Base-by-base conservation (phyloP, 2,797 vertebrate species). In the Mycteria americana region DNA sequence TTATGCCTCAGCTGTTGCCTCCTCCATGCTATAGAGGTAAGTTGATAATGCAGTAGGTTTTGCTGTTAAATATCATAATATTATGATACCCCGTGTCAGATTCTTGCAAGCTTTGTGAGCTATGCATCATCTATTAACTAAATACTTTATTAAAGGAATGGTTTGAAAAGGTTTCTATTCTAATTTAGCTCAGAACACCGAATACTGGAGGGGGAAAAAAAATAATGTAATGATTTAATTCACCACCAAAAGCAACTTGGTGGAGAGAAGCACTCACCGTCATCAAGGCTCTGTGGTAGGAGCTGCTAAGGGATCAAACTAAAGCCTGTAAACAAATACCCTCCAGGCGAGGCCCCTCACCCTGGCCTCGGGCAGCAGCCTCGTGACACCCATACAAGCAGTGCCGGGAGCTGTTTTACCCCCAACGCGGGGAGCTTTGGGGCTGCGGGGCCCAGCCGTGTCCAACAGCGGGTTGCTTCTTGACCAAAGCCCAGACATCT, bases 51-150 rank as follows among this genome's bases (percentile, higher is more conserved):
- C 97, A 97, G 95, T 37, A 92, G 64, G 97, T 97, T 98, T 96
- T 95, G 92, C 91, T 89, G 97, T 93, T 97, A 94, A 88, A 96
- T 97, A 98, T 98, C 98, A 98, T 82, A 98, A 98, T 98, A 98
- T 98, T 98, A 80, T 98, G 98, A 98, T 97, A 97, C 96, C 93
- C 92, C 37, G 1, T 94, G 94, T 98, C 98, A 98, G 98, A 97
- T 96, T 94, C 97, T 89, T 84, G 82, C 94, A 97, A 98, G 96
- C 88, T 95, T 95, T 95, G 93, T 92, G 97, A 96, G 97, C 96
- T 91, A 18, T 53, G 89, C 97, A 97, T 97, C 92, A 85, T 91
- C 98, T 96, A 77, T 94, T 95, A 97, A 97, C 96, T 89, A 96
- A 95, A 95, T 95, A 94, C 91, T 94, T 78, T 95, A 96, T 92